phyloP scores from a whole-genome alignment of 2,797 vertebrate genomes.

The Botia kubotai region DNA sequence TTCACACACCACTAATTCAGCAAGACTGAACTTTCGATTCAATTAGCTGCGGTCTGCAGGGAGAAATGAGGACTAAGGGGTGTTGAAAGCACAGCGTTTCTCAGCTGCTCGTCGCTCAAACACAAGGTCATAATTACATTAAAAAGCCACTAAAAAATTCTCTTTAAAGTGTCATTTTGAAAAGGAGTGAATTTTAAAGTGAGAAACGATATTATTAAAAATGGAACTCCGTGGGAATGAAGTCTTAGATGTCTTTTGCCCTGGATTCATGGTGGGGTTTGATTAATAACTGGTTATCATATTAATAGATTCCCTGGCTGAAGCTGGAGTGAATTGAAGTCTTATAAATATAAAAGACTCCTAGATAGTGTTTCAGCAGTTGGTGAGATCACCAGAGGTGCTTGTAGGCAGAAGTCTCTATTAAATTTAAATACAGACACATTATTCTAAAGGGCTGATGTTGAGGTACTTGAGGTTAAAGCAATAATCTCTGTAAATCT shows the following conservation, averaged over 20 bases:
- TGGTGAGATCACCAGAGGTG: constrained; percentile 35
- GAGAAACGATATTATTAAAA: constrained; percentile 46
- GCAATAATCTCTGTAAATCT: constrained; percentile 24
- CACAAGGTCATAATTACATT: constrained; percentile 73
- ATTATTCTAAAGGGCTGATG: constrained; percentile 37
- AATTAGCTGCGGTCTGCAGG: constrained; percentile 74
- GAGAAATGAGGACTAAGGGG: constrained; percentile 60
- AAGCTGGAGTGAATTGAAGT: constrained; percentile 34
- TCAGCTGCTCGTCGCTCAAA: constrained; percentile 30
- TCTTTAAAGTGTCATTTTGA: constrained; percentile 40
- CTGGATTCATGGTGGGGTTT: constrained; percentile 22
- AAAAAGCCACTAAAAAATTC: constrained; percentile 57
- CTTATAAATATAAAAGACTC: constrained; percentile 42
- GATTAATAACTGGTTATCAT: constrained; percentile 53
- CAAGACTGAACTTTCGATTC: constrained; percentile 72
- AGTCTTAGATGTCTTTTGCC: constrained; percentile 41
- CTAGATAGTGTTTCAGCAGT: constrained; percentile 23
- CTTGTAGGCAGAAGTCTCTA: constrained; percentile 13
- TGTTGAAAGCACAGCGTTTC: constrained; percentile 55
- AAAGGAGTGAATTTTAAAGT: constrained; percentile 22
- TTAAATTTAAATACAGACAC: constrained; percentile 31
- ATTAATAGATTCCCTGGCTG: constrained; percentile 50
- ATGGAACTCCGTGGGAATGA: constrained; percentile 32
- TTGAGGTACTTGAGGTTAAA: constrained; percentile 43
- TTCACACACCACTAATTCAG: constrained; percentile 73